Conservation (phyloP, 37 sponge, comb jelly and placozoan genomes). For the Theonella swinhoei region DNA sequence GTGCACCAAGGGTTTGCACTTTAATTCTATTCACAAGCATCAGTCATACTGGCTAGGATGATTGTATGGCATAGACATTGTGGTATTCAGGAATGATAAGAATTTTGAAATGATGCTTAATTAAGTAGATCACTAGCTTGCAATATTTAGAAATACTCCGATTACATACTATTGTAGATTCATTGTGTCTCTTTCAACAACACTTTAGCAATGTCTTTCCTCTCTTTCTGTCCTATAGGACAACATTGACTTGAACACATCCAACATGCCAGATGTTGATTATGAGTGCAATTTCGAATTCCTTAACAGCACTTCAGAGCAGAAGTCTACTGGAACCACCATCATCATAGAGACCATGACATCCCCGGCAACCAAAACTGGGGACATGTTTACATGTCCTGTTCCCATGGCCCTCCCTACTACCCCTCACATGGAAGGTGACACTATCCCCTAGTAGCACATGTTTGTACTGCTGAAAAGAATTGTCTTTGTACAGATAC, state of each 20-base stretch:
- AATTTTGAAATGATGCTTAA: no score
- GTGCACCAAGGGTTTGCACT: no score
- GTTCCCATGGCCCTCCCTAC: not conserved
- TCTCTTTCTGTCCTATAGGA: no score
- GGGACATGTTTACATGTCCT: conserved; percentile 3
- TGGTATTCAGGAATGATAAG: no score
- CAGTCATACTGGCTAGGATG: no score
- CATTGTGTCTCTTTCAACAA: no score
- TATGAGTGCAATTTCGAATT: conserved; percentile 22
- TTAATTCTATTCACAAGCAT: no score
- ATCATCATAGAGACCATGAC: not conserved
- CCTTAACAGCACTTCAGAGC: not conserved
- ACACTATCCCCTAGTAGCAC: not conserved
- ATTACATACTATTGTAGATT: not conserved
- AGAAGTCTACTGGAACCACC: not conserved
- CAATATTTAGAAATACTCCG: not conserved
- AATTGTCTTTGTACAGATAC: conserved; percentile 15
- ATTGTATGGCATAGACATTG: no score
- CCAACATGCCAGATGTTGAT: conserved; percentile 10
- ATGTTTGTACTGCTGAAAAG: not conserved
- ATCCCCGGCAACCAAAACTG: not conserved
- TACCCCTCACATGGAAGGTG: not conserved
- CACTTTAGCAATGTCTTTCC: no score
- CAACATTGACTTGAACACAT: not conserved
- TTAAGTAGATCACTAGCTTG: no score